Base-by-base conservation (phyloP, 23 tunicate genomes). In the Styela plicata region DNA sequence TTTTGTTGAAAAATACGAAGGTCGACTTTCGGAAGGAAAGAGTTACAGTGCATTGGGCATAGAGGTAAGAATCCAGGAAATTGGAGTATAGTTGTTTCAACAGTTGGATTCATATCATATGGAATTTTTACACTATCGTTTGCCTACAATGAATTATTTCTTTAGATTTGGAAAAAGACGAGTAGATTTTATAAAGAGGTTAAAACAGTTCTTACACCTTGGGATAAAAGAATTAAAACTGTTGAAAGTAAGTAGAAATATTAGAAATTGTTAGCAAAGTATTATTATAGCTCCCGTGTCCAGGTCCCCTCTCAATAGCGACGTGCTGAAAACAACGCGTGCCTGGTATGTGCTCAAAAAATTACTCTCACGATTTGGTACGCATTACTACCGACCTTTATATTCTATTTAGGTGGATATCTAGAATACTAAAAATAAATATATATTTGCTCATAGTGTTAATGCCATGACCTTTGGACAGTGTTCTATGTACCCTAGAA, bases 221-320 rank as follows among this genome's bases (percentile, higher is more conserved):
- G 92, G 92, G 88, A 88, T 64, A 84, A 31, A n/a, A 69, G 87
- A 53, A 88, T 88, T 17, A 88, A 88, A 52, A 74, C 86, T 0
- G 78, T 87, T 52, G 86, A 87, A 44, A 87, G 86, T 87, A 2
- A 62, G 86, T 85, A 7, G 3, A 24, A 16, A 36, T 73, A 25
- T 52, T 23, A 22, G 23, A 19, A 10, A 34, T 10, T 74, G 79
- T 31, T 16, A 68, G 17, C 27, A 23, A 57, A 57, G 64, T 57
- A 18, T 57, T 18, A 24, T n/a, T 69, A 22, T 25, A 22, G 24
- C 28, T 24, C 26, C 61, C 24, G 1, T 30, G 20, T 74, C 33
- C 20, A 20, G 20, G 18, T 57, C 20, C 20, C 20, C 64, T 24
- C 23, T 24, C 26, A 69, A 69, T 20, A 16, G 24, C 19, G 27